Evolutionary conservation across 2,797 vertebrate genomes (phyloP).

Genomic region (Euthynnus affinis): DNA sequence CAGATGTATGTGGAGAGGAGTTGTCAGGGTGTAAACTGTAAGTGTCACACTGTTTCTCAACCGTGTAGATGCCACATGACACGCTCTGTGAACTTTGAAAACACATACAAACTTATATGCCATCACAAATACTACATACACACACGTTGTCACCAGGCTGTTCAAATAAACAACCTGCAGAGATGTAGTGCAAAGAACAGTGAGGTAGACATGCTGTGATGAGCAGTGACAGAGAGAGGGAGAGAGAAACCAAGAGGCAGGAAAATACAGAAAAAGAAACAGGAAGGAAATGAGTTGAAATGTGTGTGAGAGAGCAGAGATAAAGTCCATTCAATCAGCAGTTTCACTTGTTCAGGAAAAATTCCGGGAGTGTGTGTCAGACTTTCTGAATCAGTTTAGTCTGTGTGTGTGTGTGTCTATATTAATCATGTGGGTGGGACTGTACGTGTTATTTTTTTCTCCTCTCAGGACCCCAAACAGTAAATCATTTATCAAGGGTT

Average conservation of each 20-base stretch:
- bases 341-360: conserved; percentile 25
- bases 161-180: conserved; percentile 21
- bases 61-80: conserved; percentile 48
- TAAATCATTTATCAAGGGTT: no score
- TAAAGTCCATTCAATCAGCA: conserved; percentile 36
- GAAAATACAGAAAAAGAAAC: conserved; percentile 17
- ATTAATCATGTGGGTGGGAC: not conserved
- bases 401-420: not conserved
- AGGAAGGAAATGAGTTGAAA: not conserved
- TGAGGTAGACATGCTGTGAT: not conserved
- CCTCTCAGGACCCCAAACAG: no score
- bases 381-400: conserved; percentile 4
- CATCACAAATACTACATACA: conserved; percentile 15
- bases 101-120: conserved; percentile 32
- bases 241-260: conserved; percentile 1
- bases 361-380: conserved; percentile 35
- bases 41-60: conserved; percentile 50
- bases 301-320: conserved; percentile 30
- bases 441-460: not conserved
- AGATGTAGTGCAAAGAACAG: not conserved
- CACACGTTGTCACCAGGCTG: not conserved
- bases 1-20: conserved; percentile 5
- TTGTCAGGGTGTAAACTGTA: conserved; percentile 7
- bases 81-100: conserved; percentile 59
- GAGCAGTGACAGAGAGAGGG: not conserved